A percentile compares a stretch with the other conserved stretches of the same genome.
Evolutionary conservation across 30 jellyfish, hydroid and myxozoan genomes (phyloP).

Genomic region (Hydra vulgaris): DNA sequence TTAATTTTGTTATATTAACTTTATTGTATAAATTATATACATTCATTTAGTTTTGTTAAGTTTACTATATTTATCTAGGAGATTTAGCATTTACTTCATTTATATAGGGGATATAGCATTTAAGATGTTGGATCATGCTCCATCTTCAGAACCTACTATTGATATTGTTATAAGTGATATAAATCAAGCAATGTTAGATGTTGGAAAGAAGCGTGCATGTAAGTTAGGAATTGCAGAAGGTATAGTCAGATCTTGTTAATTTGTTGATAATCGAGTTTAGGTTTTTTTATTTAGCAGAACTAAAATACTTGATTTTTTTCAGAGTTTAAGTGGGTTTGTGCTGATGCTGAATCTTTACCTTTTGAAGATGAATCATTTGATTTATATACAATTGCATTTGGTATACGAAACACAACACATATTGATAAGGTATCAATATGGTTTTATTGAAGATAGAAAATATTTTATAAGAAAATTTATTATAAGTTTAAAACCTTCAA

Average conservation of each 20-base stretch:
- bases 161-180: conserved; percentile 69
- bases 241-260: background rate
- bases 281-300: background rate
- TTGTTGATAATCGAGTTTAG: background rate
- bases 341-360: conserved; percentile 83
- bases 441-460: too few species aligned
- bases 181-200: conserved; percentile 89
- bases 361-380: conserved; percentile 70
- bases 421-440: conserved; percentile 83
- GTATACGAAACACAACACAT: conserved; percentile 85
- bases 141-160: conserved; percentile 1
- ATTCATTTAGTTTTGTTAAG: too few species aligned
- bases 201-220: conserved; percentile 76
- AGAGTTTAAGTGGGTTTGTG: conserved; percentile 50
- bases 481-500: too few species aligned
- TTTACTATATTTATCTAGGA: too few species aligned
- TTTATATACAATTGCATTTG: conserved; percentile 84
- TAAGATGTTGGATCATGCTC: conserved; percentile 65
- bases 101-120: conserved; percentile 94
- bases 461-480: too few species aligned
- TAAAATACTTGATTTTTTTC: background rate
- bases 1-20: too few species aligned
- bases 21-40: too few species aligned
- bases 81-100: too few species aligned
- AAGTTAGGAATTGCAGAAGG: conserved; percentile 59